A percentile compares a stretch with the other conserved stretches of the same genome.
These are phyloP conservation scores for Hydrophis major DNA, from an alignment of 2,797 vertebrate species.

Conservation along the genomic window DNA sequence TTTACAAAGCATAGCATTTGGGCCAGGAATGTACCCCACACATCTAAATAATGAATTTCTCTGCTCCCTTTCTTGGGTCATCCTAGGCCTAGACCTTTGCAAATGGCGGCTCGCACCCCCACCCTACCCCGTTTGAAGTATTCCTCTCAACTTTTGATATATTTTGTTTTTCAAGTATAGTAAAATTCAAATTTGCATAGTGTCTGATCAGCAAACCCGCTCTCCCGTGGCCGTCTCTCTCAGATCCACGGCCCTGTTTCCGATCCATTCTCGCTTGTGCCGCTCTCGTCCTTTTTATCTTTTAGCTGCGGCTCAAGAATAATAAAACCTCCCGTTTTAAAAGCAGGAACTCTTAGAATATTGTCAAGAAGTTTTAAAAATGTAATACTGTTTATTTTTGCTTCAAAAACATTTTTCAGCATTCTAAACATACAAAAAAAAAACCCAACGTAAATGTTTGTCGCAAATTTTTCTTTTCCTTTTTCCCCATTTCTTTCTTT, in stretches of 20 bases:
- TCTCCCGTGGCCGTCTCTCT: conserved; percentile 24
- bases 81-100: conserved; percentile 61
- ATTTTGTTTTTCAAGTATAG: conserved; percentile 46
- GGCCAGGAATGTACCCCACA: conserved; percentile 69
- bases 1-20: conserved; percentile 70
- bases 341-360: conserved; percentile 69
- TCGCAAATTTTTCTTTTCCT: conserved; percentile 66
- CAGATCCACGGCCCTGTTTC: conserved; percentile 50
- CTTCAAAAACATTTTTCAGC: conserved; percentile 84
- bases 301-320: background rate
- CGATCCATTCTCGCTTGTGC: background rate
- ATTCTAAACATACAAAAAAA: conserved; percentile 83
- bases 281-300: background rate
- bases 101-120: conserved; percentile 60
- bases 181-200: conserved; percentile 65
- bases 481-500: background rate
- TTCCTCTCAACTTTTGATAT: conserved; percentile 57
- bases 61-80: conserved; percentile 61
- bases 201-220: conserved; percentile 55
- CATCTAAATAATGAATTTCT: conserved; percentile 60
- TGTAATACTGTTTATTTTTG: conserved; percentile 87
- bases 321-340: conserved; percentile 1
- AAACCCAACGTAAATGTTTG: conserved; percentile 73
- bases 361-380: conserved; percentile 81
- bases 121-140: background rate